Evolutionary conservation across 2,113 vertebrate genomes (phyloP), one percentile per base, ranked within the genome.

Genomic region (Pluvianellus socialis): DNA sequence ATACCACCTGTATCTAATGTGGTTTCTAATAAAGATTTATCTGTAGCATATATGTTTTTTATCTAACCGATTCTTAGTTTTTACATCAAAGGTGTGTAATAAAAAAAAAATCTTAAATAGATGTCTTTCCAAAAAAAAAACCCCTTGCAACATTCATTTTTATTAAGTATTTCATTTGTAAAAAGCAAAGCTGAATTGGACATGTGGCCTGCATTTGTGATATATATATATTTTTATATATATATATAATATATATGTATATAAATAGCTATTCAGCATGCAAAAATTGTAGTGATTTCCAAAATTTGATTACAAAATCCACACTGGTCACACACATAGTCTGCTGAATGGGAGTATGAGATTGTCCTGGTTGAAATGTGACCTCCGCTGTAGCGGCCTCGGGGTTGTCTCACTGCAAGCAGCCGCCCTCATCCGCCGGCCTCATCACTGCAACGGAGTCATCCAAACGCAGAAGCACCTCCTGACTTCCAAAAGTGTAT

Each of bases 231-330:
- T 96, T 94, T 97, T 95, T 92, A 92, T 95, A 97, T 98, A 98
- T 95, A 97, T 88, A 96, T 71, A 97, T 92, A 95, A 97, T 98
- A 97, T 88, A 96, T 95, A 97, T 97, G 98, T 98, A 98, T 98
- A 98, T 98, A 98, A 98, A 98, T 98, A 98, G 97, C 97, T 98
- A 98, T 98, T 98, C 84, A 80, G 98, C 98, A 98, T 98, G 98
- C 98, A 98, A 98, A 98, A 94, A 93, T 92, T 90, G 97, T 98
- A 98, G 98, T 97, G 98, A 98, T 96, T 97, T 95, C 95, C 97
- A 86, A 97, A 52, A 86, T 96, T 92, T 73, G 94, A 86, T 89
- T 95, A 94, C 63, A 90, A 94, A 88, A 87, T 79, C 92, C 97
- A 79, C 93, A 71, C 71, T 79, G 63, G 91, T 66, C 95, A 53